These are phyloP conservation scores for Beroe ovata DNA, from an alignment of 37 sponge, comb jelly and placozoan genomes.

Conservation along the genomic window DNA sequence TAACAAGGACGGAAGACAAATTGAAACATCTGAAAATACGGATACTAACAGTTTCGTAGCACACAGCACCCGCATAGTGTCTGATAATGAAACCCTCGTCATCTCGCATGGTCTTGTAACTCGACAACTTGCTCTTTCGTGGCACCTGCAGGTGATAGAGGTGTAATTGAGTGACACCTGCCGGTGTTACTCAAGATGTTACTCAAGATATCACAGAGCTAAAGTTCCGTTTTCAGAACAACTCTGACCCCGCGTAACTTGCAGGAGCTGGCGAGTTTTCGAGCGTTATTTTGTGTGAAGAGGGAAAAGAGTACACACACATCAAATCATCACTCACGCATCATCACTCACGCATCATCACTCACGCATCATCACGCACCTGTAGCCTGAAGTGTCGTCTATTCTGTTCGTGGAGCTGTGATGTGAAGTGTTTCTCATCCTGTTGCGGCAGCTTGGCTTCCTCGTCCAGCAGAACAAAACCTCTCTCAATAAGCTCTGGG, in stretches of 20 bases:
- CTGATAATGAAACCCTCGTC: constrained; percentile 89
- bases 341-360: too few species aligned
- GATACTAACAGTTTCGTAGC: constrained; percentile 81
- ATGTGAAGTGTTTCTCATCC: constrained; percentile 79
- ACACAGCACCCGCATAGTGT: constrained; percentile 98
- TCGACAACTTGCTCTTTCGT: constrained; percentile 79
- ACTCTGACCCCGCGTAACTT: too few species aligned
- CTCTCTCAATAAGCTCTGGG: constrained; percentile 79
- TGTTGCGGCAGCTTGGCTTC: constrained; percentile 86
- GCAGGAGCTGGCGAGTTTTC: too few species aligned
- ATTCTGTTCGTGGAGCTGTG: constrained; percentile 76
- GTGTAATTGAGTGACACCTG: too few species aligned
- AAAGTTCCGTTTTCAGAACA: too few species aligned
- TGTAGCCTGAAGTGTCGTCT: constrained; percentile 83
- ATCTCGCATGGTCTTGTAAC: constrained; percentile 77
- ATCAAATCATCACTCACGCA: not conserved
- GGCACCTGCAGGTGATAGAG: constrained; percentile 74
- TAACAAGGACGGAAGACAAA: too few species aligned
- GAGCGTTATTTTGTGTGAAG: too few species aligned
- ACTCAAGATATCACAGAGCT: too few species aligned
- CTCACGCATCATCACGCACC: too few species aligned
- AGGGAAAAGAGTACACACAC: too few species aligned
- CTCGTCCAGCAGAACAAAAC: constrained; percentile 88
- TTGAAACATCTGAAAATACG: constrained; percentile 7
- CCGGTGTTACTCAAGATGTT: too few species aligned